Base-by-base conservation (phyloP, 1,140 invertebrate genomes). In the Saccostrea echinata region DNA sequence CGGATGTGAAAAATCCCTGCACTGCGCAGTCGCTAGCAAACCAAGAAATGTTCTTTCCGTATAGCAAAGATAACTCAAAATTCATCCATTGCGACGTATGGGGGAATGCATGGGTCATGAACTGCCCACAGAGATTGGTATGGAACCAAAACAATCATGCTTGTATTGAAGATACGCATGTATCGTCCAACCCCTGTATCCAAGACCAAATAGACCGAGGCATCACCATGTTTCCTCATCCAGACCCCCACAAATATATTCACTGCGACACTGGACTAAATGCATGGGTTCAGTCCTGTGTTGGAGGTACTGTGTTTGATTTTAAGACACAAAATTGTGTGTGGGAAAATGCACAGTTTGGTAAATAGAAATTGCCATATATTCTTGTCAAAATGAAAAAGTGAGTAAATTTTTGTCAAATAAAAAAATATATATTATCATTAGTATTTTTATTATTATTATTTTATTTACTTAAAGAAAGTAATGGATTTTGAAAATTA, bases 21-120 rank as follows among this genome's bases (percentile, higher is more conserved):
- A 90, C 89, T 6, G 9, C 52, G 43, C 51, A 84, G 18, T 33
- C 64, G 3, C 57, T 90, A 12, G 53, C 51, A 9, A 43, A 68
- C n/a, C 35, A 84, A 16, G 33, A 83, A 9, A 30, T 33, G 18
- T 88, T 88, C 24, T 88, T 88, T 64, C 3, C 57, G 9, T 88
- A 85, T 27, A 68, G 84, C 21, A 52, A n/a, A 2, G 64, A 85
- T 68, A 61, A 68, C 11, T 27, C 43, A 24, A 83, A 71, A 55
- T 90, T 88, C 64, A 88, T 90, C 30, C 84, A 90, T 33, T 90
- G 89, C 68, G 89, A 90, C 53, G 68, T 84, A 13, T 90, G 89
- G 89, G 84, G 86, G 13, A n/a, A 87, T 21, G 86, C 88, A 0
- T 85, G 83, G 61, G 52, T 87, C 21, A 57, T 81, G 84, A 76